Base-by-base conservation (phyloP, 2,113 vertebrate genomes). In the Lepus timidus region DNA sequence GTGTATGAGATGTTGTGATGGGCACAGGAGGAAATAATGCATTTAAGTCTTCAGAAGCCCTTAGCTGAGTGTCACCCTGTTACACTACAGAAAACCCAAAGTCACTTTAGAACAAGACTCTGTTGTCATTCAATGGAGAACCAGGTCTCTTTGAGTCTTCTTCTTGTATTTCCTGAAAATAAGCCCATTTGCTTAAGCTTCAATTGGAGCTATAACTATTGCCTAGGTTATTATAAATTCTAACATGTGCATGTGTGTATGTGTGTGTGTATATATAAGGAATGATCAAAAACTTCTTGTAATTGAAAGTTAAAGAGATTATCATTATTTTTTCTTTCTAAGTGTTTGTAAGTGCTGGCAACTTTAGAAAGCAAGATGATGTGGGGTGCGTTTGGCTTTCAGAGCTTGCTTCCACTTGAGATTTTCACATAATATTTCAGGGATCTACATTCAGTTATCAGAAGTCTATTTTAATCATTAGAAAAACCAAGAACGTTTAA, bases 121-220 rank as follows among this genome's bases (percentile, higher is more conserved):
- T n/a, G 14, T 81, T 94, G 82, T 91, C 67, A 58, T n/a, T 55
- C 22, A 58, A 27, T 22, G 11, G 2, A 75, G 31, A 78, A 73
- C 17, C 13, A 64, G 19, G 51, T 76, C 55, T 52, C 62, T 23
- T 68, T 93, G 88, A 91, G 67, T 85, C 64, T 82, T 65, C 23
- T 84, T 8, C 76, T 61, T 31, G 44, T 67, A 25, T 84, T 86
- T 92, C 82, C 76, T 91, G 74, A 81, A 91, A 73, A 65, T 78
- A 61, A 58, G 10, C 61, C 44, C 65, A 22, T 31, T 75, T 82
- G 4, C 61, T 22, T 75, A 33, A 70, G 16, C 3, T 84, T 85
- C 31, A 84, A 81, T 65, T 75, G 6, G 14, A 79, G 49, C 10
- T 78, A 36, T 8, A 81, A 83, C 19, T 92, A 39, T 87, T 64